Evolutionary conservation across 2,888 invertebrate species (phyloP).

Genomic region (Chymomyza amoena): DNA sequence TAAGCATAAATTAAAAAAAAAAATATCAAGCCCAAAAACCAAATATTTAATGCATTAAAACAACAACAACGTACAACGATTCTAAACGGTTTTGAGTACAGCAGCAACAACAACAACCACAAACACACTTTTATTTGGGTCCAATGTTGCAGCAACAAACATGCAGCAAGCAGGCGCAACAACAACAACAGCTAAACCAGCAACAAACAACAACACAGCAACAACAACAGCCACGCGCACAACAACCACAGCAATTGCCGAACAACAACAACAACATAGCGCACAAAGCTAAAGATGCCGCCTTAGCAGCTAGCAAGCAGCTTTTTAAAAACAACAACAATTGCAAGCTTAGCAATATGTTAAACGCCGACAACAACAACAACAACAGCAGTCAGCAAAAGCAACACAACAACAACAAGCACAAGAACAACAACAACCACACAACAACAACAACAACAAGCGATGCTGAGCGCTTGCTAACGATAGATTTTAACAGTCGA

Average conservation of each 20-base stretch:
- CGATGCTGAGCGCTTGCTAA: constrained; percentile 31
- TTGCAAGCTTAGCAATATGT: constrained; percentile 41
- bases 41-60: not conserved
- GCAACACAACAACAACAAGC: constrained; percentile 14
- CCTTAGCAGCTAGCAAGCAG: constrained; percentile 26
- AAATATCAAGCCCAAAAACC: constrained; percentile 12
- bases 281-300: constrained; percentile 49
- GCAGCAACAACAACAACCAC: constrained; percentile 37
- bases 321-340: constrained; percentile 28
- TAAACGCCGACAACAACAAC: constrained; percentile 17
- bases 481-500: constrained; percentile 77
- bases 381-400: constrained; percentile 25
- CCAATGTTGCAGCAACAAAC: constrained; percentile 71
- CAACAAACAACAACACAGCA: constrained; percentile 42
- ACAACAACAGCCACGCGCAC: constrained; percentile 27
- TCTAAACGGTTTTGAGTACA: constrained; percentile 58
- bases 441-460: constrained; percentile 29
- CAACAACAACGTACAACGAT: constrained; percentile 58
- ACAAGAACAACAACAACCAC: constrained; percentile 11
- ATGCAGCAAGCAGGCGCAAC: constrained; percentile 53
- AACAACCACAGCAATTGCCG: not conserved
- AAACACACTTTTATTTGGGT: constrained; percentile 58
- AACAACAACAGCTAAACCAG: constrained; percentile 51
- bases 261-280: not conserved
- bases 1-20: constrained; percentile 18